Evolutionary conservation across 2,888 invertebrate species (phyloP).

Genomic region (Pollenia angustigena): DNA sequence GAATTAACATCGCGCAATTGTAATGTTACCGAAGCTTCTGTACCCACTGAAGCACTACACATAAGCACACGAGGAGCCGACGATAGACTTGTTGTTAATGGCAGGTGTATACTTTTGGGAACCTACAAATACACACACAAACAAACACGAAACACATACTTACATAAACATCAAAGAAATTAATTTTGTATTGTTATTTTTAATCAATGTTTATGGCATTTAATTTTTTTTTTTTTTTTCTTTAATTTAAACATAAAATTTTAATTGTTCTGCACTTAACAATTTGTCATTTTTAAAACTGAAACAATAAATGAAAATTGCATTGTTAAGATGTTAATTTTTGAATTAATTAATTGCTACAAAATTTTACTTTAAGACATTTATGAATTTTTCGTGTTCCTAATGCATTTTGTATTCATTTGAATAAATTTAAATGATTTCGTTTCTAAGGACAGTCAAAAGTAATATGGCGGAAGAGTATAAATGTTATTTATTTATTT

Average conservation of each 20-base stretch:
- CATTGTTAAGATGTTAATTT: constrained; percentile 16
- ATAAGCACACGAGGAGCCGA: constrained; percentile 81
- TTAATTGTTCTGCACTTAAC: constrained; percentile 42
- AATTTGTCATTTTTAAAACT: constrained; percentile 61
- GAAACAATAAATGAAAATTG: constrained; percentile 42
- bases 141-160: constrained; percentile 19
- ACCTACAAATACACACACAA: constrained; percentile 77
- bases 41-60: constrained; percentile 85
- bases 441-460: constrained; percentile 15
- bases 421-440: background rate
- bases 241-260: background rate
- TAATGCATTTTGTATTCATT: background rate
- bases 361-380: constrained; percentile 29
- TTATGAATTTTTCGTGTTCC: constrained; percentile 20
- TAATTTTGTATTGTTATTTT: constrained; percentile 40
- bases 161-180: background rate
- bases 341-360: constrained; percentile 56
- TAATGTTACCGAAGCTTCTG: constrained; percentile 84
- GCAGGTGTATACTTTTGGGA: constrained; percentile 84
- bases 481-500: constrained; percentile 37
- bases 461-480: constrained; percentile 54
- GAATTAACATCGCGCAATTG: constrained; percentile 84
- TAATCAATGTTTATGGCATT: constrained; percentile 24
- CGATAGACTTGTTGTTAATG: constrained; percentile 82
- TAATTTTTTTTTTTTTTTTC: background rate